A percentile compares a stretch with the other conserved stretches of the same genome.
phyloP scores from a whole-genome alignment of 2,888 invertebrate species.

The Lepas anatifera region DNA sequence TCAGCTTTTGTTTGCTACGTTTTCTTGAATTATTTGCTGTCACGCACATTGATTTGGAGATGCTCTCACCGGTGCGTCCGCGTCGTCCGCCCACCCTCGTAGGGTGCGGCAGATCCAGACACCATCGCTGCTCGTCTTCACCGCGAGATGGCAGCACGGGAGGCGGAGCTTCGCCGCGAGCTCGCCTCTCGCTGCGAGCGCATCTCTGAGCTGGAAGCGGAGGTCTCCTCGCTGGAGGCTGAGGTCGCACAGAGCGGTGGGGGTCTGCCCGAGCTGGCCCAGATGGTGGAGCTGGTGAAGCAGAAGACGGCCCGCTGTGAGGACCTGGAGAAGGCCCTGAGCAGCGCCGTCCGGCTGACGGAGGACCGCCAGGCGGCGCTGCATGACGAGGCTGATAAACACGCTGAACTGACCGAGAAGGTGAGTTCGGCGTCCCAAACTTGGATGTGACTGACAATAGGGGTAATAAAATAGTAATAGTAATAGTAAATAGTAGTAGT shows the following conservation, averaged over 20 bases:
- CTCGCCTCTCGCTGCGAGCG: constrained; percentile 40
- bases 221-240: constrained; percentile 45
- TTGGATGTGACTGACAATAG: neutral
- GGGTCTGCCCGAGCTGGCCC: constrained; percentile 24
- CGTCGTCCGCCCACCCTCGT: too few relatives aligned
- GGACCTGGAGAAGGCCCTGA: constrained; percentile 69
- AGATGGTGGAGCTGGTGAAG: constrained; percentile 28
- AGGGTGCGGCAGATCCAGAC: too few relatives aligned
- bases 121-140: too few relatives aligned
- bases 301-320: constrained; percentile 53
- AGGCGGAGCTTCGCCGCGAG: too few relatives aligned
- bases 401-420: constrained; percentile 51
- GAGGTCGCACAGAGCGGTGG: constrained; percentile 33
- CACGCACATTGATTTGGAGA: too few relatives aligned
- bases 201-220: constrained; percentile 45
- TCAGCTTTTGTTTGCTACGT: too few relatives aligned
- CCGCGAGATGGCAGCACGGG: constrained; percentile 35
- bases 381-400: constrained; percentile 49
- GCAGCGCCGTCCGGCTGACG: constrained; percentile 63
- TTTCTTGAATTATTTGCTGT: neutral
- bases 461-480: too few relatives aligned
- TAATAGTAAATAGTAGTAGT: too few relatives aligned
- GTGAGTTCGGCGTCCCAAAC: constrained; percentile 35
- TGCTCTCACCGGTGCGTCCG: neutral
- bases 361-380: constrained; percentile 53